Percentiles rank a stretch among this genome's conserved stretches.
These are phyloP conservation scores for Corvus cornix DNA, from an alignment of 2,113 vertebrate species.

Conservation along the genomic window DNA sequence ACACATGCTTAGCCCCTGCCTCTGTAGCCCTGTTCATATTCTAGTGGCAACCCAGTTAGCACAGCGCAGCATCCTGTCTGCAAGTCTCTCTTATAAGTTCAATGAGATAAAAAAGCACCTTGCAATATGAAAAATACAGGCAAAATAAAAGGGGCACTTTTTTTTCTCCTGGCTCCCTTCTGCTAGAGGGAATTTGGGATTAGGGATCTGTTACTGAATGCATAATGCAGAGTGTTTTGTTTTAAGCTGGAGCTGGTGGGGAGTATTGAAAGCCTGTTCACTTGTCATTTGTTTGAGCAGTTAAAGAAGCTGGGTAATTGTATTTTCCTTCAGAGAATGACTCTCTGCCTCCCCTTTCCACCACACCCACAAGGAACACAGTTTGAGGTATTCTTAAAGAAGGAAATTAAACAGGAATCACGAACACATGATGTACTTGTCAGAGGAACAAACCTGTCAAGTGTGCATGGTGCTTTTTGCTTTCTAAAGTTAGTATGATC, in stretches of 20 bases:
- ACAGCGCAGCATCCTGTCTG: neutral
- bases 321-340: slow-evolving; percentile 37
- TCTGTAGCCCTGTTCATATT: neutral
- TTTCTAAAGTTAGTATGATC: slow-evolving; percentile 22
- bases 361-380: slow-evolving; percentile 1
- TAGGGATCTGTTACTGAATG: slow-evolving; percentile 25
- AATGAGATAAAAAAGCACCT: slow-evolving; percentile 1
- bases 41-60: neutral
- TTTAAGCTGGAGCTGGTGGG: slow-evolving; percentile 8
- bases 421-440: neutral
- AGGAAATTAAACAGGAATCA: slow-evolving; percentile 29
- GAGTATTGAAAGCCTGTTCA: neutral
- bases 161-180: neutral
- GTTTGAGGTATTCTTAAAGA: slow-evolving; percentile 13
- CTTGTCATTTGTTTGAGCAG: slow-evolving; percentile 38
- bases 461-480: neutral
- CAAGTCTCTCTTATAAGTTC: neutral
- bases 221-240: slow-evolving; percentile 30
- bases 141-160: neutral
- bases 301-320: slow-evolving; percentile 31
- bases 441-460: slow-evolving; percentile 32
- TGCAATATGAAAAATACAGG: neutral
- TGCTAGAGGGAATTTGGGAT: slow-evolving; percentile 25
- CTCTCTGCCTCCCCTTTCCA: neutral
- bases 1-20: rapidly evolving